Percentiles rank a stretch among this genome's conserved stretches.
Evolutionary conservation across 2,113 vertebrate species (phyloP).

Genomic region (Cheilinus undulatus): DNA sequence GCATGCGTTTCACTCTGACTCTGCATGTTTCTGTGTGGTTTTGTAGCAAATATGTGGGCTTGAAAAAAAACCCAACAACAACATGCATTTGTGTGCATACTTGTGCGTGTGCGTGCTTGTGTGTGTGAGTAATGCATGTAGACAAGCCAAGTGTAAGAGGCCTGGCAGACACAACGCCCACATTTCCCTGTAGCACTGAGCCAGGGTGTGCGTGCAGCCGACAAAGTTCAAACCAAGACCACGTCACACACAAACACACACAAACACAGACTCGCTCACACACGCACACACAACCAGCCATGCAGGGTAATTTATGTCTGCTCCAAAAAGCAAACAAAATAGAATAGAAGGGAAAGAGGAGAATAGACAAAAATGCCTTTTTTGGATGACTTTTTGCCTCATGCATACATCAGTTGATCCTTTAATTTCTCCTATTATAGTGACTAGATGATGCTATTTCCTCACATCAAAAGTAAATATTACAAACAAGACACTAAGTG

Average conservation of each 20-base stretch:
- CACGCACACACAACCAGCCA: constrained; percentile 66
- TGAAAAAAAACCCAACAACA: neutral
- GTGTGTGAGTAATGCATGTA: constrained; percentile 73
- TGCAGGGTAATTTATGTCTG: constrained; percentile 74
- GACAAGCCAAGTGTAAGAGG: constrained; percentile 82
- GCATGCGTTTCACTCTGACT: constrained; percentile 28
- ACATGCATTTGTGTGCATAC: constrained; percentile 9
- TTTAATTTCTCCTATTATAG: neutral
- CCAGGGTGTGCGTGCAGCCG: constrained; percentile 69
- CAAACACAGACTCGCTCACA: constrained; percentile 9
- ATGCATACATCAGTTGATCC: neutral
- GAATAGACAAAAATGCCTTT: constrained; percentile 24
- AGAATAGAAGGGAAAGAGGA: constrained; percentile 51
- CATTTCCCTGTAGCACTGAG: constrained; percentile 75
- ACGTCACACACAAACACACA: constrained; percentile 53
- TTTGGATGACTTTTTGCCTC: constrained; percentile 37
- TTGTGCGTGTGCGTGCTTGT: constrained; percentile 33
- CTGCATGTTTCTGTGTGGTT: constrained; percentile 7
- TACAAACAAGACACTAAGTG: neutral
- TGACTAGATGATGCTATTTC: neutral
- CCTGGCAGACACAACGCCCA: constrained; percentile 80
- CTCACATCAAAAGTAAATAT: neutral
- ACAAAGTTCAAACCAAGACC: constrained; percentile 74
- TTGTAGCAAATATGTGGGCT: neutral
- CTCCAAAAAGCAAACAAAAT: constrained; percentile 78